Base-by-base conservation (phyloP, 2,888 invertebrate genomes). In the Eupsilia transversa region DNA sequence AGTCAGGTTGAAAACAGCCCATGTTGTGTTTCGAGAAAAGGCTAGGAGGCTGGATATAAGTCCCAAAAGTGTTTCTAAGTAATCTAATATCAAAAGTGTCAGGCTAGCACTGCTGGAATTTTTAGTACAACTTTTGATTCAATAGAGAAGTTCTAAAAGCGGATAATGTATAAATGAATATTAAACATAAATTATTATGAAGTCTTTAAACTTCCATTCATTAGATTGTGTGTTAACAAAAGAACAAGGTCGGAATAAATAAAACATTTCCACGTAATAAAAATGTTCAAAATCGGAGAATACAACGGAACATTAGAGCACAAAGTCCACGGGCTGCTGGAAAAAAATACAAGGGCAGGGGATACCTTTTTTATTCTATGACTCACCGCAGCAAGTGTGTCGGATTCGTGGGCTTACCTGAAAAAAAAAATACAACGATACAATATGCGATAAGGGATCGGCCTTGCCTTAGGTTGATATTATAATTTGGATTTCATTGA, bases 381-480 rank as follows among this genome's bases (percentile, higher is more conserved):
- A 88, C 80, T 88, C 87, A 87, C 84, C 79, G 57, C 66, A 57
- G 46, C 23, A n/a, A 46, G 17, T 35, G 52, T 54, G 57, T 14
- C 60, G 33, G 46, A 65, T 65, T 57, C 35, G 71, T 60, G 56
- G 64, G 57, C 85, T 88, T 88, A 88, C 88, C 88, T 87, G 87
- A 68, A 82, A 87, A 52, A 87, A 56, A 57, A 86, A 84, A 82
- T 74, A 74, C 20, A 82, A 77, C 43, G 75, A 72, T 79, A 76
- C 75, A 82, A 67, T 80, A 70, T 68, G 41, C 56, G 80, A 78
- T 80, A 77, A 79, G 75, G 71, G 54, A 67, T 72, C 67, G 66
- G 63, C 71, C 65, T 81, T 80, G 71, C 71, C 65, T 81, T 80
- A 69, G 52, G 41, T 61, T 69, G 35, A 56, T 59, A 65, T 70